phyloP scores from a whole-genome alignment of 2,888 invertebrate genomes.

The Tribolium freemani region DNA sequence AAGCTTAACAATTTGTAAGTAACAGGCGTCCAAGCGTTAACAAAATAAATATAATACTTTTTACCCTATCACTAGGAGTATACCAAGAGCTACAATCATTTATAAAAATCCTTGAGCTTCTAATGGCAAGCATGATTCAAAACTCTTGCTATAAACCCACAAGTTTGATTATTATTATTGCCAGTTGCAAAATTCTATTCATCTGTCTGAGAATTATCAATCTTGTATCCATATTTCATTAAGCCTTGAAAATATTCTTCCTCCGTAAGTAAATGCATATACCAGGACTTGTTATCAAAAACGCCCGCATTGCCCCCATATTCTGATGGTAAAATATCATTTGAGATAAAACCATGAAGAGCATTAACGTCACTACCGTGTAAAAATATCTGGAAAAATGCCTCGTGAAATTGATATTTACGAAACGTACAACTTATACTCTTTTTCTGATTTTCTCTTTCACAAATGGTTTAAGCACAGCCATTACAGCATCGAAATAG shows the following conservation, averaged over 20 bases:
- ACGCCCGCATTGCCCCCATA: slow-evolving; percentile 74
- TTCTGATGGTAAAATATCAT: slow-evolving; percentile 70
- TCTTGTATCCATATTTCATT: slow-evolving; percentile 62
- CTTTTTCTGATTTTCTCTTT: slow-evolving; percentile 83
- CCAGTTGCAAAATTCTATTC: slow-evolving; percentile 4
- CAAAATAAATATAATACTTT: slow-evolving; percentile 28
- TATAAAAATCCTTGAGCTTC: neutral
- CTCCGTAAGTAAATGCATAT: slow-evolving; percentile 63
- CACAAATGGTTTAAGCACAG: slow-evolving; percentile 86
- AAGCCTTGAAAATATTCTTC: slow-evolving; percentile 66
- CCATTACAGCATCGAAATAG: slow-evolving; percentile 70
- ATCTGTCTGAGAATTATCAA: slow-evolving; percentile 10
- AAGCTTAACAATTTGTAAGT: slow-evolving; percentile 21
- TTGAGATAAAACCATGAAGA: slow-evolving; percentile 71
- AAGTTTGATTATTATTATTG: slow-evolving; percentile 18
- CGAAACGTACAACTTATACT: slow-evolving; percentile 69
- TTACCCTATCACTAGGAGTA: slow-evolving; percentile 5
- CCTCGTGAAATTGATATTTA: neutral
- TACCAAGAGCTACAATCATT: slow-evolving; percentile 2
- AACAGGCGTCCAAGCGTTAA: slow-evolving; percentile 22
- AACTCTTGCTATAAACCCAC: slow-evolving; percentile 13
- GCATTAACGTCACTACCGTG: slow-evolving; percentile 72
- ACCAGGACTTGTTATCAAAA: slow-evolving; percentile 67
- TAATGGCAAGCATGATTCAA: slow-evolving; percentile 9
- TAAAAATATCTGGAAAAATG: slow-evolving; percentile 67